phyloP scores from a whole-genome alignment of 2,888 invertebrate genomes.

The Zygogramma bicolorata region DNA sequence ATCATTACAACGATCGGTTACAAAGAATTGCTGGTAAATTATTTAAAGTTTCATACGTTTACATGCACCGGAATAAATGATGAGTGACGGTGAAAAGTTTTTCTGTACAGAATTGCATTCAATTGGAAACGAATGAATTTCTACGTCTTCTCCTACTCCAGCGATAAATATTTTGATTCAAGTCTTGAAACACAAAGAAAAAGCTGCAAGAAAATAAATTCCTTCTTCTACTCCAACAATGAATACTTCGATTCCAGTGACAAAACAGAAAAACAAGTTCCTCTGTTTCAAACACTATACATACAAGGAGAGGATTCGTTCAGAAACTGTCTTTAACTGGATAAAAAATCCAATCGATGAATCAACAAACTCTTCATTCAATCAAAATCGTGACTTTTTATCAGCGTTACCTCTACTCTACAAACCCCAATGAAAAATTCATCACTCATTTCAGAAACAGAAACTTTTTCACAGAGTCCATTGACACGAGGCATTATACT shows the following conservation, averaged over 20 bases:
- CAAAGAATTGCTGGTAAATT: too few species aligned
- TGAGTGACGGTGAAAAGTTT: too few species aligned
- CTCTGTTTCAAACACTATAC: neutral
- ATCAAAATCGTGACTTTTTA: slow-evolving; percentile 4
- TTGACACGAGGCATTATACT: slow-evolving; percentile 24
- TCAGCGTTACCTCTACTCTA: neutral
- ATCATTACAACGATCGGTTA: too few species aligned
- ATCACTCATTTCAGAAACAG: slow-evolving; percentile 9
- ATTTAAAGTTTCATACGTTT: too few species aligned
- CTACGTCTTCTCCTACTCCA: too few species aligned
- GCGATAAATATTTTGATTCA: too few species aligned
- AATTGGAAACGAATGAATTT: too few species aligned
- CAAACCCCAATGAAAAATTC: slow-evolving; percentile 19
- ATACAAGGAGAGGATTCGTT: neutral
- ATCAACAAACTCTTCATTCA: slow-evolving; percentile 14
- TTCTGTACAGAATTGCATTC: too few species aligned
- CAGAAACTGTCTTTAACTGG: neutral
- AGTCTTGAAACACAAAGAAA: too few species aligned
- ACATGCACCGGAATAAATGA: too few species aligned
- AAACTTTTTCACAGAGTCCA: slow-evolving; percentile 14
- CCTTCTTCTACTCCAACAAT: neutral
- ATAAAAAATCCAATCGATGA: slow-evolving; percentile 13
- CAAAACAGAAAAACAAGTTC: neutral
- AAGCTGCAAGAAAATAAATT: too few species aligned
- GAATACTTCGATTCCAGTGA: too few species aligned